Evolutionary conservation across 2,888 invertebrate genomes (phyloP).

Genomic region (Nephrocerus scutellatus): DNA sequence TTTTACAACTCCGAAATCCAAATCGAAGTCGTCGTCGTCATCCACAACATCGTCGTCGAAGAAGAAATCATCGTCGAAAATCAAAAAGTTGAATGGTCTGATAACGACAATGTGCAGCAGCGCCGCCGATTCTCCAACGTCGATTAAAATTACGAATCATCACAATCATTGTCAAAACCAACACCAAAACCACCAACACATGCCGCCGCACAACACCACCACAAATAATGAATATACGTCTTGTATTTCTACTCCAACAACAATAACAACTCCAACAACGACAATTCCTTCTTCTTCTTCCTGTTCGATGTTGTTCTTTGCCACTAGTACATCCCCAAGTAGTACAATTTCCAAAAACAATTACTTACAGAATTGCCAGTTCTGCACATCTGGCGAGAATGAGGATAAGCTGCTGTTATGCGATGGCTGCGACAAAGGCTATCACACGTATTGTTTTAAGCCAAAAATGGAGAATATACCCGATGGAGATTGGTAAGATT

Average conservation of each 20-base stretch:
- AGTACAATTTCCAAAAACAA: constrained; percentile 40
- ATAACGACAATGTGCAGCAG: too few relatives aligned
- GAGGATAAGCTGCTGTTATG: constrained; percentile 91
- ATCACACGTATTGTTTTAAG: constrained; percentile 98
- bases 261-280: constrained; percentile 22
- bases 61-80: constrained; percentile 12
- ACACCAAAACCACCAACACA: constrained; percentile 5
- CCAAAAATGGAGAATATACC: constrained; percentile 95
- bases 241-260: constrained; percentile 18
- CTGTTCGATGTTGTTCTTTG: too few relatives aligned
- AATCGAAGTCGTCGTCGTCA: constrained; percentile 14
- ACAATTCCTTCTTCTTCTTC: constrained; percentile 3
- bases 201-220: too few relatives aligned
- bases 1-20: constrained; percentile 13
- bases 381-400: constrained; percentile 92
- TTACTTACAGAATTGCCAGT: constrained; percentile 84
- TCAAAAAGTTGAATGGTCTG: too few relatives aligned
- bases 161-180: constrained; percentile 10
- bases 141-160: constrained; percentile 12
- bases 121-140: too few relatives aligned
- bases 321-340: constrained; percentile 24
- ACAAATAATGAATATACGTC: constrained; percentile 20
- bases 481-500: constrained; percentile 94
- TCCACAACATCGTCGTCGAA: constrained; percentile 6
- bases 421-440: constrained; percentile 97